Conservation (phyloP, 2,888 invertebrate species). For the Glaucopsyche alexis region DNA sequence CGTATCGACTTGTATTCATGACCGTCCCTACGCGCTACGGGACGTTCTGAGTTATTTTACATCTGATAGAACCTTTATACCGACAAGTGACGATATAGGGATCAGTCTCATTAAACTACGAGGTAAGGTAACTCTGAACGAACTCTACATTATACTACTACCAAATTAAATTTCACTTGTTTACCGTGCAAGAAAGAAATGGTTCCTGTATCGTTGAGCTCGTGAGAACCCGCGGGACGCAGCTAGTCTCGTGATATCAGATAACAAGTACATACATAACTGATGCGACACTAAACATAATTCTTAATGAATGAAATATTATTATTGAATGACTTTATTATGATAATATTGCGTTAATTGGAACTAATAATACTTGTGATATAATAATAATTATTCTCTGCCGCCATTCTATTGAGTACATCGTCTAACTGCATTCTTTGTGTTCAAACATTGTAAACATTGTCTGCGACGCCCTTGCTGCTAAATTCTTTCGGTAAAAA, state of each 20-base stretch:
- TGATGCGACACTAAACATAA: not conserved
- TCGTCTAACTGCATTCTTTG: not conserved
- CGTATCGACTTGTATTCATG: too few species aligned
- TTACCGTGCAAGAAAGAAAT: not conserved
- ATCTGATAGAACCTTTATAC: too few species aligned
- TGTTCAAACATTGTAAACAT: not conserved
- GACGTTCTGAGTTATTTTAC: too few species aligned
- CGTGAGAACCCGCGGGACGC: not conserved
- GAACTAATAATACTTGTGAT: not conserved
- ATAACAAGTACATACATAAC: not conserved
- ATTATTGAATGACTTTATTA: not conserved
- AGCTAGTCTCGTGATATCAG: not conserved
- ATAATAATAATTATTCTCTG: not conserved
- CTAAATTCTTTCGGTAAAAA: not conserved
- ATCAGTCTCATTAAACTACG: too few species aligned
- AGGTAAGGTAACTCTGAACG: too few species aligned
- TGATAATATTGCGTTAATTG: not conserved
- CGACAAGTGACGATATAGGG: too few species aligned
- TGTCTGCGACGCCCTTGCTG: not conserved
- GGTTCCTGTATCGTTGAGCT: not conserved
- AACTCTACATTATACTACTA: too few species aligned
- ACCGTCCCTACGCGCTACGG: too few species aligned
- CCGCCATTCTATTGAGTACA: not conserved
- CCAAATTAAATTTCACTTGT: too few species aligned
- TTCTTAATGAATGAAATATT: conserved; percentile 8